Evolutionary conservation across 2,888 invertebrate species (phyloP), one percentile per base, ranked within the genome.

Genomic region (Camptogramma bilineatum): DNA sequence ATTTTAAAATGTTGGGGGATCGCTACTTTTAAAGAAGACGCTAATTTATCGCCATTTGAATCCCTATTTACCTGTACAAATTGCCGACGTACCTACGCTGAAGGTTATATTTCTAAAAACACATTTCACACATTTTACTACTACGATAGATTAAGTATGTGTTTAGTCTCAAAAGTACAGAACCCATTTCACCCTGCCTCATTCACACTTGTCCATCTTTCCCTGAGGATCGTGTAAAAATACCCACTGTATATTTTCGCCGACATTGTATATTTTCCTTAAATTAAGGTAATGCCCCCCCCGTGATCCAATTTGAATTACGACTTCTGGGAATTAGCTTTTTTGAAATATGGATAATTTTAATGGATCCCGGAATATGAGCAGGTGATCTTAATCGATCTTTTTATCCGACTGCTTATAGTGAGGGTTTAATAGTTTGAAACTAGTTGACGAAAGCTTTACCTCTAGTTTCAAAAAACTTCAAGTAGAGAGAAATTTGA

Each of bases 271-370:
- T 65, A 68, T 68, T 68, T 75, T 71, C 71, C 69, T 69, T 73
- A 66, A 73, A 73, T 85, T 84, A 83, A 81, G 80, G 82, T 81
- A 83, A 85, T 84, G 81, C 78, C 75, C 73, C 34, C 68, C 76
- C 75, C 79, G 78, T 82, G 80, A 85, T 84, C 81, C 83, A 77
- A 83, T 84, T 84, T 72, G 69, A 75, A 79, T 82, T 82, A 84
- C 76, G 77, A 57, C 69, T 69, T 62, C 5, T n/a, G 52, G 71
- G 68, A 64, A 66, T 66, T 61, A 66, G 66, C 48, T 64, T 61
- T 66, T 66, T 64, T 68, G 66, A 68, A 58, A 54, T 69, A 66
- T 63, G 61, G 52, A 48, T 52, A 24, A 64, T 64, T 62, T 63
- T 21, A 59, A 61, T 64, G 58, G 54, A 58, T 58, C 24, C 7